Evolutionary conservation across 1,140 invertebrate species (phyloP).

Genomic region (Halictus rubicundus): DNA sequence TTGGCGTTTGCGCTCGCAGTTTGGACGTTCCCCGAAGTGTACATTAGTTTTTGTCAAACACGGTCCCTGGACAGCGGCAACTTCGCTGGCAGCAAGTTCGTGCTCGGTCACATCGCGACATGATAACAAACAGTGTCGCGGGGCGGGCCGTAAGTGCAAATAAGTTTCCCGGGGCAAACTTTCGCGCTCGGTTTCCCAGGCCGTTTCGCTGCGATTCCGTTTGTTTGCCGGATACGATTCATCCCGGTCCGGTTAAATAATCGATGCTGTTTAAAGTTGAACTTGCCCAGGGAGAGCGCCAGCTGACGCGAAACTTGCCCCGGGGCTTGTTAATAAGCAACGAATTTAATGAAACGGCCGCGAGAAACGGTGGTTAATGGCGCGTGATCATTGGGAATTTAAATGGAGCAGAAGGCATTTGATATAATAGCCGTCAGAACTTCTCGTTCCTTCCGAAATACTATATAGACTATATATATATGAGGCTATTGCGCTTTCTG

Average conservation of each 20-base stretch:
- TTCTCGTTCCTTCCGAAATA: not conserved
- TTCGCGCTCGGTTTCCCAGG: not conserved
- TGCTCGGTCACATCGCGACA: not conserved
- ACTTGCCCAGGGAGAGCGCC: not conserved
- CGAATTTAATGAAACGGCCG: not conserved
- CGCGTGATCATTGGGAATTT: slow-evolving; percentile 1
- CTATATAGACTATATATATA: not conserved
- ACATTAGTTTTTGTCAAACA: not conserved
- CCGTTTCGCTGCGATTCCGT: not conserved
- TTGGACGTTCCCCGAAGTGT: too few species aligned
- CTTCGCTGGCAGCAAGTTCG: not conserved
- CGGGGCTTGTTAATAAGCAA: not conserved
- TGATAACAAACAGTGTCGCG: not conserved
- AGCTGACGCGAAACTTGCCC: slow-evolving; percentile 2
- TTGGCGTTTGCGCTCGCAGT: too few species aligned
- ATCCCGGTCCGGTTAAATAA: not conserved
- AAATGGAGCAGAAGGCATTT: not conserved
- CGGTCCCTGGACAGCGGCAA: not conserved
- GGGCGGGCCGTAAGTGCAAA: not conserved
- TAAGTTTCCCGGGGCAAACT: not conserved
- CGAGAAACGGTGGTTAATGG: not conserved
- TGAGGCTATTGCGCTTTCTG: too few species aligned
- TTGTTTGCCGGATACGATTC: not conserved
- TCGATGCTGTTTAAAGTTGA: slow-evolving; percentile 7
- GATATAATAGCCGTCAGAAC: not conserved